Percentiles rank a stretch among this genome's conserved stretches.
Evolutionary conservation across 1,140 invertebrate species (phyloP).

Genomic region (Palaemon carinicauda): DNA sequence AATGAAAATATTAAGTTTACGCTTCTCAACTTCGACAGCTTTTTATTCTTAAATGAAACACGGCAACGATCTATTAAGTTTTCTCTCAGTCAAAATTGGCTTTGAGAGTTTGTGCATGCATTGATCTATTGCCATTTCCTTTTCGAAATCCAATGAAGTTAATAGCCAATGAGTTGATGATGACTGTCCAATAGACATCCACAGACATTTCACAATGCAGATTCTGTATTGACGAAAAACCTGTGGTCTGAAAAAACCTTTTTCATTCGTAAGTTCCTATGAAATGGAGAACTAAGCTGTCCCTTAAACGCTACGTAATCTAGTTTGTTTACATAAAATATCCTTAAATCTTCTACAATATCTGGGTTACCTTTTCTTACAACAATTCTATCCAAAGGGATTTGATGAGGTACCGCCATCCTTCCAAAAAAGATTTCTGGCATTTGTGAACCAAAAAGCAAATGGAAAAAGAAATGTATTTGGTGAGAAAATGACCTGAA

Average conservation of each 20-base stretch:
- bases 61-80: neutral
- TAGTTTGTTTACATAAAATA: neutral
- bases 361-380: too few relatives aligned
- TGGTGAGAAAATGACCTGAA: neutral
- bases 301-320: neutral
- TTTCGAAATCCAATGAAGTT: too few relatives aligned
- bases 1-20: slow-evolving; percentile 11
- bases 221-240: too few relatives aligned
- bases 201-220: too few relatives aligned
- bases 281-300: neutral
- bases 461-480: neutral
- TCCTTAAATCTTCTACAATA: neutral
- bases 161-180: too few relatives aligned
- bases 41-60: neutral
- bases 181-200: too few relatives aligned
- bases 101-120: too few relatives aligned
- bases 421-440: neutral
- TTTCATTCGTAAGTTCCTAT: too few relatives aligned
- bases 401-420: neutral
- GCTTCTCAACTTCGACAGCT: neutral
- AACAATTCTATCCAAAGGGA: neutral
- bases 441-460: neutral
- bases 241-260: too few relatives aligned
- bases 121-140: too few relatives aligned
- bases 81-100: neutral